Base-by-base conservation (phyloP, 2,797 vertebrate species). In the Macropus fuliginosus region DNA sequence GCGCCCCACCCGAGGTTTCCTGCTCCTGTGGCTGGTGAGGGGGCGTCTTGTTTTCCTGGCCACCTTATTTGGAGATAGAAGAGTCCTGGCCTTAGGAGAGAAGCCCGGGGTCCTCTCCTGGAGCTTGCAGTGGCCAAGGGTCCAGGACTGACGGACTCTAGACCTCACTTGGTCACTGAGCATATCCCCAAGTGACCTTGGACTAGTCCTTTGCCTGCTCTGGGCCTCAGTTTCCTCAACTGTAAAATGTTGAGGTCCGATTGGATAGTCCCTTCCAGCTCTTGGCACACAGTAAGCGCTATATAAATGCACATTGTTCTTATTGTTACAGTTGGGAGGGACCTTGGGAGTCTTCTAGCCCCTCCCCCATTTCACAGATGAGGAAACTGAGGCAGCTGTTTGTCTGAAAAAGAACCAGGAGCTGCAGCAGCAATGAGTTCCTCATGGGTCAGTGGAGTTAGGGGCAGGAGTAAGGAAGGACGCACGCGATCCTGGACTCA, bases 1-100 rank as follows among this genome's bases (percentile, higher is more conserved):
- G 96, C 91, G 10, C 96, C 89, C 96, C 74, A 4, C 95, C 94
- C 74, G 34, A 12, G 96, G 91, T 93, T 98, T 98, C 98, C 98
- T 98, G 97, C 91, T 11, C 93, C 94, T 87, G 31, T 52, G 56
- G 95, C 93, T 93, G 0, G 95, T 96, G 95, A 40, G 95, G 28
- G 93, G 0, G 54, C 93, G 55, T 92, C 97, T 92, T 91, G 93
- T 94, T 27, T 28, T 11, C 57, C 59, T 11, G 57, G 10, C 97
- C 96, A 93, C 98, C 97, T 98, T 98, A 98, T 98, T 98, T 97
- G 97, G 97, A 96, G 96, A 94, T 81, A 3, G 87, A 93, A 95
- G 74, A 91, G 94, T 5, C 57, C n/a, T 21, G 0, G 0, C 40
- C 55, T 55, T 34, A 0, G 29, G 50, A 56, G 56, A 21, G 21